Conservation (phyloP, 2,113 vertebrate genomes). For the Ictidomys tridecemlineatus region DNA sequence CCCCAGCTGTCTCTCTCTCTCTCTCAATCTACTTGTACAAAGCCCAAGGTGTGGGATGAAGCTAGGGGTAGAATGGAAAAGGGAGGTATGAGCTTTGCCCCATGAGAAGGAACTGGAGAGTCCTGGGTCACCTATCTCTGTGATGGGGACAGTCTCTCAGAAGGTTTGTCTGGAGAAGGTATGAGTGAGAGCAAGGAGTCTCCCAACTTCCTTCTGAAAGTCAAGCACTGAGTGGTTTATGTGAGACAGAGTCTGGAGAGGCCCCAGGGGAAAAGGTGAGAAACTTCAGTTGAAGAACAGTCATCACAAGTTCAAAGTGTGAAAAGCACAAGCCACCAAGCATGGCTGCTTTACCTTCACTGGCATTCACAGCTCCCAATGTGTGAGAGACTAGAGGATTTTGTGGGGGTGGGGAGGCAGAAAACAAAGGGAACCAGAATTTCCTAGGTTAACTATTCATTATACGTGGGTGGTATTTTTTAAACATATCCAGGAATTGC, state of each 20-base stretch:
- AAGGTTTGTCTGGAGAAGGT: background rate
- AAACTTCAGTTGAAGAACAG: constrained; percentile 10
- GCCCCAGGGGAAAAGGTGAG: background rate
- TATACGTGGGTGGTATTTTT: constrained; percentile 71
- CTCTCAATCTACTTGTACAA: background rate
- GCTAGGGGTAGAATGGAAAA: background rate
- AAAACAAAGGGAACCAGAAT: constrained; percentile 37
- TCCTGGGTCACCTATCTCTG: background rate
- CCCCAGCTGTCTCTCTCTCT: background rate
- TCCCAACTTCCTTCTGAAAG: background rate
- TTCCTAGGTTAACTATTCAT: constrained; percentile 73
- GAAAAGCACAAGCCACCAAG: background rate
- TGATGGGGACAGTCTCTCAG: background rate
- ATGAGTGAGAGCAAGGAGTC: background rate
- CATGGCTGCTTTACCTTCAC: background rate
- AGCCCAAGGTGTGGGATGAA: background rate
- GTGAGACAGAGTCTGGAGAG: background rate
- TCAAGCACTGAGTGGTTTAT: background rate
- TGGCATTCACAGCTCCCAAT: background rate
- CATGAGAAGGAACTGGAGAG: background rate
- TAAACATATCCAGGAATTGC: constrained; percentile 67
- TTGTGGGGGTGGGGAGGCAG: background rate
- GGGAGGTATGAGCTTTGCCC: fast-evolving
- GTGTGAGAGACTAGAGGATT: background rate
- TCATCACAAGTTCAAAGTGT: constrained; percentile 64